Percentiles rank a stretch among this genome's conserved stretches.
Conservation (phyloP, 2,797 vertebrate genomes). For the Tauraco hartlaubi region DNA sequence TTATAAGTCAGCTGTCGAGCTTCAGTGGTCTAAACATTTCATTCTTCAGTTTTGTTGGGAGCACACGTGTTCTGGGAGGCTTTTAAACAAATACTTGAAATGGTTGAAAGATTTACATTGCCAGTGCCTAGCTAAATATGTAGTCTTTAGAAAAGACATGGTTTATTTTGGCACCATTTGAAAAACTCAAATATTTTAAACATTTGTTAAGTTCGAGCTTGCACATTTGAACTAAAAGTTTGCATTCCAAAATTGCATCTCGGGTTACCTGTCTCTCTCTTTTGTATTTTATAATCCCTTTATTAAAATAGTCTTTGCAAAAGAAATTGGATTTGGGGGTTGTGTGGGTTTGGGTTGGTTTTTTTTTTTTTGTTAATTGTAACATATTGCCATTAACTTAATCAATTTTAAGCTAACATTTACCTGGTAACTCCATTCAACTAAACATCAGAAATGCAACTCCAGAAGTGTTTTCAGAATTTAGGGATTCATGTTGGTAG, state of each 20-base stretch:
- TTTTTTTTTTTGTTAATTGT: slow-evolving; percentile 35
- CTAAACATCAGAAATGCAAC: slow-evolving; percentile 16
- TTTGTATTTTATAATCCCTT: slow-evolving; percentile 78
- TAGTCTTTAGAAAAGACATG: slow-evolving; percentile 84
- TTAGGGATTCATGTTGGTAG: neutral
- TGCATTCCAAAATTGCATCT: slow-evolving; percentile 79
- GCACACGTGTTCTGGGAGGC: slow-evolving; percentile 79
- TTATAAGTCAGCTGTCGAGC: slow-evolving; percentile 75
- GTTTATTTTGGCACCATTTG: slow-evolving; percentile 86
- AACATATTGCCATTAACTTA: slow-evolving; percentile 41
- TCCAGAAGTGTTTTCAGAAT: neutral
- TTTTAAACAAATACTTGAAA: slow-evolving; percentile 86
- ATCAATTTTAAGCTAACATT: neutral
- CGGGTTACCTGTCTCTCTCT: slow-evolving; percentile 76
- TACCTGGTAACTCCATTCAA: neutral
- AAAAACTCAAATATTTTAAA: slow-evolving; percentile 87
- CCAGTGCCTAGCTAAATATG: slow-evolving; percentile 84
- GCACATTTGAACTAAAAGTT: slow-evolving; percentile 83
- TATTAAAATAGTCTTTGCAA: slow-evolving; percentile 72
- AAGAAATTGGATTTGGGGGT: neutral
- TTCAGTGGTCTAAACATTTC: slow-evolving; percentile 76
- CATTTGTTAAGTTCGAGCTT: slow-evolving; percentile 87
- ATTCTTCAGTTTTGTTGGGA: slow-evolving; percentile 78
- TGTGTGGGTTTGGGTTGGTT: neutral
- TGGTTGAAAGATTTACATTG: slow-evolving; percentile 86